Evolutionary conservation across 1,140 invertebrate genomes (phyloP).

Genomic region (Meloidogyne chitwoodi): DNA sequence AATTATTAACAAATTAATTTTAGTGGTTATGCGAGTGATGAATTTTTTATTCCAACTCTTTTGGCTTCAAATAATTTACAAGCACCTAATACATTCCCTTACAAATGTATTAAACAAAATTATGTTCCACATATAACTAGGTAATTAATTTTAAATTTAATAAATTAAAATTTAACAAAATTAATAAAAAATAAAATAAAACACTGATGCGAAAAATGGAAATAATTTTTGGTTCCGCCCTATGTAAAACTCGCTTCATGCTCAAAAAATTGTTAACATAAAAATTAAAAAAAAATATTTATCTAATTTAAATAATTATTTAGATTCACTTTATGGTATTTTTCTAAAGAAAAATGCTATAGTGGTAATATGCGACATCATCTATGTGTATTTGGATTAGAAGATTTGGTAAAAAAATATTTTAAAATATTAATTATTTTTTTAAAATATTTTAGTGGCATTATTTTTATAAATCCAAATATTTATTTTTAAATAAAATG

Average conservation of each 20-base stretch:
- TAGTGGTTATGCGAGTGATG: conserved; percentile 21
- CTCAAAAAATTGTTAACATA: too few species aligned
- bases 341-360: not conserved
- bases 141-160: not conserved
- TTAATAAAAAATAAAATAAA: too few species aligned
- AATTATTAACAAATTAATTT: not conserved
- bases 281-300: too few species aligned
- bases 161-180: not conserved
- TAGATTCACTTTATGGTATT: conserved; percentile 7
- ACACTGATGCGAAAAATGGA: too few species aligned
- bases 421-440: not conserved
- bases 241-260: too few species aligned
- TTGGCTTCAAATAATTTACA: not conserved
- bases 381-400: conserved; percentile 12
- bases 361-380: conserved; percentile 41
- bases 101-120: conserved; percentile 11
- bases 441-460: not conserved
- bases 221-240: too few species aligned
- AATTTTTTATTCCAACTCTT: conserved; percentile 10
- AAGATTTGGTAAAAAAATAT: conserved; percentile 1
- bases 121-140: not conserved
- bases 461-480: conserved; percentile 53
- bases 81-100: conserved; percentile 22
- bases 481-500: conserved; percentile 63
- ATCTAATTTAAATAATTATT: not conserved